A percentile compares a stretch with the other conserved stretches of the same genome.
Evolutionary conservation across 2,113 vertebrate genomes (phyloP).

Genomic region (Suncus etruscus): DNA sequence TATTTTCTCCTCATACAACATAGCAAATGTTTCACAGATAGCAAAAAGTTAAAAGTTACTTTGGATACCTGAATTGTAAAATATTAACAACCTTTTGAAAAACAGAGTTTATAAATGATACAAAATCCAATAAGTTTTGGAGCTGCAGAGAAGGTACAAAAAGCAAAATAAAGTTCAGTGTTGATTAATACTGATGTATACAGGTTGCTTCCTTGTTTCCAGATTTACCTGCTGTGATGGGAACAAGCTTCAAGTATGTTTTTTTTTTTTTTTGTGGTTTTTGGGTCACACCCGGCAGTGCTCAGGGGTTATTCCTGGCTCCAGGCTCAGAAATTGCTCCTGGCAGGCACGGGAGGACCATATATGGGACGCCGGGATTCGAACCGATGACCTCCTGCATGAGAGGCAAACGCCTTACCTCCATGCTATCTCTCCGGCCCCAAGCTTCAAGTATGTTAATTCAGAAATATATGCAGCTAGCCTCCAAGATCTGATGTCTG

Average conservation of each 20-base stretch:
- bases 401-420: too few relatives aligned
- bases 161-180: too few relatives aligned
- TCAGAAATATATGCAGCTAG: not conserved
- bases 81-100: constrained; percentile 25
- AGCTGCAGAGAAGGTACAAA: too few relatives aligned
- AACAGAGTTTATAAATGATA: constrained; percentile 47
- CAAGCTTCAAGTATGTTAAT: not conserved
- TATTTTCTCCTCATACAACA: constrained; percentile 35
- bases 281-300: too few relatives aligned
- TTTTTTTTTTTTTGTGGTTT: too few relatives aligned
- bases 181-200: not conserved
- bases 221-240: not conserved
- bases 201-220: not conserved
- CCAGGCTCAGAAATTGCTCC: too few relatives aligned
- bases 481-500: not conserved
- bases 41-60: constrained; percentile 30
- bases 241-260: not conserved
- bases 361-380: too few relatives aligned
- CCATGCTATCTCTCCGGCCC: too few relatives aligned
- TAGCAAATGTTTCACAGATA: constrained; percentile 46
- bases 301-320: too few relatives aligned
- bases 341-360: too few relatives aligned
- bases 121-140: not conserved
- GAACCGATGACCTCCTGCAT: too few relatives aligned
- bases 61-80: constrained; percentile 46